Percentiles rank a stretch among this genome's conserved stretches.
Evolutionary conservation across 2,797 vertebrate species (phyloP).

Genomic region (Falco columbarius): DNA sequence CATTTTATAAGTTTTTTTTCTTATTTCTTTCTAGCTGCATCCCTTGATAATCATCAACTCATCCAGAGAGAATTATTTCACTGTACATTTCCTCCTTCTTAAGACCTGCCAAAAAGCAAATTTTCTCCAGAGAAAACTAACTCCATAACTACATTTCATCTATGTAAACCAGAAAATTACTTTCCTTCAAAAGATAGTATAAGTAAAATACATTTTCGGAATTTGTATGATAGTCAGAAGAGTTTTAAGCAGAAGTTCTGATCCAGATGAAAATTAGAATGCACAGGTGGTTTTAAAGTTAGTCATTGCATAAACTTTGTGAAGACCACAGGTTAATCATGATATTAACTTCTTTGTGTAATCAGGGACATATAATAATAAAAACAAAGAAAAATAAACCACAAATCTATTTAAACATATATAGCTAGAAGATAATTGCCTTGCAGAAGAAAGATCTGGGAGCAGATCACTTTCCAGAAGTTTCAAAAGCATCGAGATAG

Average conservation of each 20-base stretch:
- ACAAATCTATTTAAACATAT: not conserved
- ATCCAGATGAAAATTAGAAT: not conserved
- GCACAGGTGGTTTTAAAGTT: not conserved
- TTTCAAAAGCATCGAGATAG: not conserved
- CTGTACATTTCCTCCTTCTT: not conserved
- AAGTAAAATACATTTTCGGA: not conserved
- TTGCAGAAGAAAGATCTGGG: not conserved
- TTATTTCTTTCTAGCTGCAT: not conserved
- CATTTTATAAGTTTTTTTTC: not conserved
- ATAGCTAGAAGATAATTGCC: not conserved
- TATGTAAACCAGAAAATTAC: not conserved
- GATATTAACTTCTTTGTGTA: not conserved
- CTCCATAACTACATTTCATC: not conserved
- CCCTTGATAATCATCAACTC: not conserved
- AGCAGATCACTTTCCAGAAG: not conserved
- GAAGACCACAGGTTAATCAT: not conserved
- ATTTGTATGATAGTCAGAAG: not conserved
- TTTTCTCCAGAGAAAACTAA: constrained; percentile 6
- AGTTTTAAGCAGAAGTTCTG: not conserved
- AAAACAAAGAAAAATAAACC: not conserved
- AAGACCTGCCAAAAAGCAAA: constrained; percentile 11
- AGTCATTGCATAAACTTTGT: not conserved
- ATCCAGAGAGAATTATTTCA: not conserved
- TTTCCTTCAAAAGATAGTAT: not conserved
- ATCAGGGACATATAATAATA: not conserved